Evolutionary conservation across 1,140 invertebrate species (phyloP).

Genomic region (Lasioglossum albipes): DNA sequence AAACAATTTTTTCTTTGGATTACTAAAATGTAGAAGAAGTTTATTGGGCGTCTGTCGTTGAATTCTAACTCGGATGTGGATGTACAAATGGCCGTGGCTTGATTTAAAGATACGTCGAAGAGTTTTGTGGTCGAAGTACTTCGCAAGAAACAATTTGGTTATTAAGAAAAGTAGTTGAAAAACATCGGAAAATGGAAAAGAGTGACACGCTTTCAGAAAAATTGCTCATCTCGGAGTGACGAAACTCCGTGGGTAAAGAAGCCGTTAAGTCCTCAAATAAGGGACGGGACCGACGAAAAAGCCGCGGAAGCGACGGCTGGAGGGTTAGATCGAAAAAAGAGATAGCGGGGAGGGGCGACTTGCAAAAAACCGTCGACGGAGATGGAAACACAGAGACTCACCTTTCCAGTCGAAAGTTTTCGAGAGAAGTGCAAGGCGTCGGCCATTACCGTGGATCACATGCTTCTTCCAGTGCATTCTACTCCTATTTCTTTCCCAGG

Average conservation of each 20-base stretch:
- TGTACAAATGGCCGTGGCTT: neutral
- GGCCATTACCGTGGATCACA: slow-evolving; percentile 61
- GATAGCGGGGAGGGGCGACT: no score
- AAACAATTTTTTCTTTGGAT: slow-evolving; percentile 2
- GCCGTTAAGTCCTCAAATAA: slow-evolving; percentile 28
- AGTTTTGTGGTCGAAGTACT: neutral
- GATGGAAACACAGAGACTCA: slow-evolving; percentile 28
- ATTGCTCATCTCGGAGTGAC: slow-evolving; percentile 12
- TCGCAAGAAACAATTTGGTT: no score
- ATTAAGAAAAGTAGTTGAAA: no score
- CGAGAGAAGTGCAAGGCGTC: slow-evolving; percentile 41
- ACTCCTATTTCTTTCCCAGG: slow-evolving; percentile 31
- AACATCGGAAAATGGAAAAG: neutral
- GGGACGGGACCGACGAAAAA: neutral
- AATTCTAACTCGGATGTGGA: neutral
- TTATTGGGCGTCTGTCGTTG: neutral
- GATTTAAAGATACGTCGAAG: neutral
- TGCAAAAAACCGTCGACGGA: neutral
- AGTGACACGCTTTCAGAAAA: slow-evolving; percentile 6
- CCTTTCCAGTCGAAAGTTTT: slow-evolving; percentile 54
- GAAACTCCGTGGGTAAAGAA: slow-evolving; percentile 28
- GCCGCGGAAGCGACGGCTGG: no score
- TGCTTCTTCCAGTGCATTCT: slow-evolving; percentile 47
- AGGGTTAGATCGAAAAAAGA: neutral
- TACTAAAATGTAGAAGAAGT: neutral